Evolutionary conservation across 2,113 vertebrate genomes (phyloP), one percentile per base, ranked within the genome.

Genomic region (Neopipo cinnamomea): DNA sequence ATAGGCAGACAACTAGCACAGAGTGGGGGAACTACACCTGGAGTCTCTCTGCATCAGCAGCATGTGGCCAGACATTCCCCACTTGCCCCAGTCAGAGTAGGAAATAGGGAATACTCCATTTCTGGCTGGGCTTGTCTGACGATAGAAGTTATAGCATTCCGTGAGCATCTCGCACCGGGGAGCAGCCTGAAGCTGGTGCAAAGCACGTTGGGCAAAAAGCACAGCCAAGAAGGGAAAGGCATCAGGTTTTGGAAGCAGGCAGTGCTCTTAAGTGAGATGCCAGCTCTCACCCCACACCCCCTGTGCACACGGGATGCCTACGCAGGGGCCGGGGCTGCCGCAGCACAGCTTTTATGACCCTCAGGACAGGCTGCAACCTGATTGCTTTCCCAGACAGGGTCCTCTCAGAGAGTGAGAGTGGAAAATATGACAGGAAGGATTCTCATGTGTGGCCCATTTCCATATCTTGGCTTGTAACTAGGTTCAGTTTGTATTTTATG

Each of bases 351-450:
- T 95, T 93, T 93, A 93, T 14, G 2, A 65, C 72, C 88, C 91
- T 77, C 90, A 83, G 90, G 93, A 96, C 90, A 90, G 63, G 88
- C 93, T 96, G 88, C 68, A 95, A 46, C 50, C 52, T 90, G 79
- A 94, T 75, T 92, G 85, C 88, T 96, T 94, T 95, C 65, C 83
- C 96, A 96, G 93, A 77, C 4, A 0, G 72, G 47, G 61, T 85
- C 76, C 10, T 19, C 73, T 74, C 31, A 0, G 68, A 77, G 88
- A 91, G 85, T 23, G 10, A 27, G 92, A 89, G 85, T 68, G 96
- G 96, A 97, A 97, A 97, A 95, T 96, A 81, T 95, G 92, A 95
- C 93, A 93, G 88, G 83, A 95, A 93, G 90, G 92, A 96, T 96
- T 96, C 92, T 96, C 92, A 94, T 84, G 95, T 97, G 95, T 96